Percentiles rank a stretch among this genome's conserved stretches.
These are phyloP conservation scores for Macrosiphum euphorbiae DNA, from an alignment of 2,888 invertebrate species.

Conservation along the genomic window DNA sequence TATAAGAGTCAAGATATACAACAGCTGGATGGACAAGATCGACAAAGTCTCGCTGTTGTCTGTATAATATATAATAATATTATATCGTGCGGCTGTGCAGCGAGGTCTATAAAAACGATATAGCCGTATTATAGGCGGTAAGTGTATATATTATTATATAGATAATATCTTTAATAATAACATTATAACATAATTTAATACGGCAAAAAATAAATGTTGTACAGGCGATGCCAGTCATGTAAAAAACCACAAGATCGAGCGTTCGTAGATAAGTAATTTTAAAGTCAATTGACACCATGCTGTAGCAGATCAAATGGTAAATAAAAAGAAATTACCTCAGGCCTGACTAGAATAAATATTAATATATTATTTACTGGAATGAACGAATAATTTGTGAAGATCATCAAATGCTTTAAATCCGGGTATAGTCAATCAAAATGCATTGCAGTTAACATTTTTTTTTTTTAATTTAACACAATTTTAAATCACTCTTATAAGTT, in stretches of 20 bases:
- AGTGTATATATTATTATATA: neutral
- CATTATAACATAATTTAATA: neutral
- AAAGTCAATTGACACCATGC: neutral
- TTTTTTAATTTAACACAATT: neutral
- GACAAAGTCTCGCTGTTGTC: neutral
- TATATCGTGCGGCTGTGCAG: neutral
- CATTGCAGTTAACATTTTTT: neutral
- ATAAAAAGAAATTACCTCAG: neutral
- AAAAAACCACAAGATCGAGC: neutral
- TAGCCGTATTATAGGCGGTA: neutral
- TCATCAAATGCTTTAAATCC: neutral
- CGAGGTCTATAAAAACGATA: neutral
- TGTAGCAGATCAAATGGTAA: neutral
- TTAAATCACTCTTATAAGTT: neutral
- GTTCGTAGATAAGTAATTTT: neutral
- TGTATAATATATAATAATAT: neutral
- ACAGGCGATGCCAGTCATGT: neutral
- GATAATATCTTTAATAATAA: neutral
- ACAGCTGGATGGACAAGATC: slow-evolving; percentile 8
- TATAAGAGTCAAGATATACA: neutral
- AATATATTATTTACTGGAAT: neutral
- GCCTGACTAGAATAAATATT: neutral
- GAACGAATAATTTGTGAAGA: neutral
- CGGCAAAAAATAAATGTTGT: neutral
- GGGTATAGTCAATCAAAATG: neutral